Conservation (phyloP, 2,797 vertebrate species). For the Hozukius guyotensis region DNA sequence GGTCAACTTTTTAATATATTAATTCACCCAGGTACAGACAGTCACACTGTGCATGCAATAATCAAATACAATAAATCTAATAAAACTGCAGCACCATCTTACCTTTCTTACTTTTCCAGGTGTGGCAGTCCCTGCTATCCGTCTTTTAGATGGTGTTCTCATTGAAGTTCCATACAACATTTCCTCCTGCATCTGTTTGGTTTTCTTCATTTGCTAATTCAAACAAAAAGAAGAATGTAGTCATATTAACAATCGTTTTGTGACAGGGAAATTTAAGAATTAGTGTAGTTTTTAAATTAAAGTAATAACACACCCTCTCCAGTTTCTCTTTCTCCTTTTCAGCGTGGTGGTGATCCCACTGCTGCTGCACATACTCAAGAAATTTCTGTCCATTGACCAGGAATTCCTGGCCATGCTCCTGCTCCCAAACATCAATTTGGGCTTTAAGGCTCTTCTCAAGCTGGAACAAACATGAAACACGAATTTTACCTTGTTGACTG, state of each 20-base stretch:
- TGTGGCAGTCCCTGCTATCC: slow-evolving; percentile 72
- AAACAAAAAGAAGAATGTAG: background rate
- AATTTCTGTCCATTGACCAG: slow-evolving; percentile 89
- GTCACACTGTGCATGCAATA: background rate
- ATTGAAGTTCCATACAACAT: slow-evolving; percentile 89
- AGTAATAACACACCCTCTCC: slow-evolving; percentile 84
- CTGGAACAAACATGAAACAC: slow-evolving; percentile 68
- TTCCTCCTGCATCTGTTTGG: slow-evolving; percentile 88
- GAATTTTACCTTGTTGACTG: background rate
- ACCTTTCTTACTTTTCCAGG: slow-evolving; percentile 91
- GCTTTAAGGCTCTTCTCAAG: slow-evolving; percentile 90
- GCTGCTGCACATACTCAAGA: slow-evolving; percentile 87
- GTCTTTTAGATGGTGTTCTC: slow-evolving; percentile 86
- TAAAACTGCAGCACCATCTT: background rate
- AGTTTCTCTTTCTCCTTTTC: slow-evolving; percentile 93
- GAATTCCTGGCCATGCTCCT: slow-evolving; percentile 82
- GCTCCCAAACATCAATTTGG: slow-evolving; percentile 88
- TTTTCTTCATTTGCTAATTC: slow-evolving; percentile 92
- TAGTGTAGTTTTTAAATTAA: background rate
- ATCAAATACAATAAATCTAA: background rate
- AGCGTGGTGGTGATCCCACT: slow-evolving; percentile 86
- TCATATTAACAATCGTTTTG: background rate
- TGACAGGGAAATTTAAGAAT: background rate
- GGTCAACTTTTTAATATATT: background rate
- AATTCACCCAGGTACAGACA: background rate